Evolutionary conservation across 2,888 invertebrate species (phyloP), one percentile per base, ranked within the genome.

Genomic region (Parnassius mnemosyne): DNA sequence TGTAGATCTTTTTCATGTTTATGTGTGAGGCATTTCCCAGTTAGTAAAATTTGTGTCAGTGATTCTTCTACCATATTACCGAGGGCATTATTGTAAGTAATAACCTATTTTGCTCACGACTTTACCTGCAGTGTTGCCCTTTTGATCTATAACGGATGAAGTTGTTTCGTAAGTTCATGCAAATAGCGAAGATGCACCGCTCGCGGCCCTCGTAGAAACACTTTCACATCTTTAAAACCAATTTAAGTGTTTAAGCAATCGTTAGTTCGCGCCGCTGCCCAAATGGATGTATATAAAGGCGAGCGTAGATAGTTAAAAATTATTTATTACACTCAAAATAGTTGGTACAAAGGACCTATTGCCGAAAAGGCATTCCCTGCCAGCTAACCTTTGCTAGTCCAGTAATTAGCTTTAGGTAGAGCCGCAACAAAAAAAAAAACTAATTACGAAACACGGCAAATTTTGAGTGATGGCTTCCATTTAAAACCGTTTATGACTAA

Each of bases 81-180:
- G n/a, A 13, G 42, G 42, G 43, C 58, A 59, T 63, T 58, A 63
- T 54, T 52, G 59, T 55, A 58, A 55, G 63, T 58, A 63, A 65
- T 53, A 61, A 61, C 57, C 51, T 61, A 55, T 61, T 63, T 69
- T 60, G 64, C 68, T 70, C 72, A 73, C 70, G 71, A 73, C 67
- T 70, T 61, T 67, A 67, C 61, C 61, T 64, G 66, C 64, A 68
- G 60, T 63, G 66, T 66, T 74, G 82, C 84, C 85, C 87, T 75
- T 71, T 75, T 83, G 86, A 82, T 79, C 87, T 85, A 81, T 83
- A 66, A 63, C 66, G 73, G 79, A 83, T 83, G 81, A 80, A 79
- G 80, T 72, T 78, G 77, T 87, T 87, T 81, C 83, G 82, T 76
- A 89, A 89, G 70, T 67, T 69, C 75, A 81, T 82, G 84, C 83